Evolutionary conservation across 2,888 invertebrate species (phyloP).

Genomic region (Ommatoiulus sabulosus): DNA sequence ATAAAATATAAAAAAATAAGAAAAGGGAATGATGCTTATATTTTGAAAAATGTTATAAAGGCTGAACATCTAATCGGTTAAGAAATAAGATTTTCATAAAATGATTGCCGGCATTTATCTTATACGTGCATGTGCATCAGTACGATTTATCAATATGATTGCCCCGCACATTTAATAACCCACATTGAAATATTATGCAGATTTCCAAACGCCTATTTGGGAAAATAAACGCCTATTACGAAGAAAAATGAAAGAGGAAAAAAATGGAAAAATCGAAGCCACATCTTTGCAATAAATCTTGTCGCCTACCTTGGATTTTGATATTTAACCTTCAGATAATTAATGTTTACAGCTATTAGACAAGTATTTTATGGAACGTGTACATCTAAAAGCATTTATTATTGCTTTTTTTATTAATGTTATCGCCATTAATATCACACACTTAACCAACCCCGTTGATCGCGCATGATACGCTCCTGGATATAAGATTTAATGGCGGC

Average conservation of each 20-base stretch:
- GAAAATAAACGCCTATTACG: background rate
- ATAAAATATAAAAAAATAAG: background rate
- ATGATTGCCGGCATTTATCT: slow-evolving; percentile 4
- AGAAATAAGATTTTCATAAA: slow-evolving; percentile 2
- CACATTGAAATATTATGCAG: slow-evolving; percentile 22
- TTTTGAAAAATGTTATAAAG: slow-evolving; percentile 27
- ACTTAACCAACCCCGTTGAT: background rate
- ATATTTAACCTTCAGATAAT: slow-evolving; percentile 21
- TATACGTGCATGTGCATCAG: background rate
- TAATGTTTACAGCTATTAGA: background rate
- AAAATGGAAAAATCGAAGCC: background rate
- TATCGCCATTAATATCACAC: background rate
- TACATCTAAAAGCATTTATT: slow-evolving; percentile 13
- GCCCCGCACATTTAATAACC: background rate
- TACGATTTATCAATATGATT: slow-evolving; percentile 4
- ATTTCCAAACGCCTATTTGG: slow-evolving; percentile 11
- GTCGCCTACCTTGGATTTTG: background rate
- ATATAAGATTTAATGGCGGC: background rate
- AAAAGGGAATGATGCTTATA: slow-evolving; percentile 12
- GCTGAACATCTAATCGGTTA: slow-evolving; percentile 1
- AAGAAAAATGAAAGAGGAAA: slow-evolving; percentile 17
- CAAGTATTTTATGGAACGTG: slow-evolving; percentile 14
- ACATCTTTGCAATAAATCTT: background rate
- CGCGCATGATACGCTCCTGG: background rate
- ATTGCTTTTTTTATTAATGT: background rate